Conservation (phyloP, 2,113 vertebrate species). For the Ornithorhynchus anatinus region DNA sequence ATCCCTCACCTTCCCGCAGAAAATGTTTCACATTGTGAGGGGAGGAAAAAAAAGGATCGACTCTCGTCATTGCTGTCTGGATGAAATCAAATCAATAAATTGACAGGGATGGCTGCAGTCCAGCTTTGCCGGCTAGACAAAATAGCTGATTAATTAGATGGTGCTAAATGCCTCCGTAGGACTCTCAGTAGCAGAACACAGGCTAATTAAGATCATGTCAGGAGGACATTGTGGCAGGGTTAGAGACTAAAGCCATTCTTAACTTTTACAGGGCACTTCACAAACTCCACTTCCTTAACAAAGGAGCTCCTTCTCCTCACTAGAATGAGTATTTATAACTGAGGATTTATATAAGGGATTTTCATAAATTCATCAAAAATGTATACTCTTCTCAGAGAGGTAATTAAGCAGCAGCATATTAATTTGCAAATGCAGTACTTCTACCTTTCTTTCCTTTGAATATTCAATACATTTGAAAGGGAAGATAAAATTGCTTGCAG, state of each 20-base stretch:
- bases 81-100: constrained; percentile 51
- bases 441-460: constrained; percentile 46
- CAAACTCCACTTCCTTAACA: constrained; percentile 37
- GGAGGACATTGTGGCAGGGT: constrained; percentile 53
- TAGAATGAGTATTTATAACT: constrained; percentile 1
- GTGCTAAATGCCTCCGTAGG: constrained; percentile 70
- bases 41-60: not conserved
- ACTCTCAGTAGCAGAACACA: constrained; percentile 63
- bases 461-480: constrained; percentile 42
- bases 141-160: constrained; percentile 74
- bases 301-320: too few species aligned
- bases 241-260: constrained; percentile 46
- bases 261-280: constrained; percentile 52
- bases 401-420: constrained; percentile 26
- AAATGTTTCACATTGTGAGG: not conserved
- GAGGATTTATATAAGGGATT: too few species aligned
- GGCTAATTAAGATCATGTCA: constrained; percentile 76
- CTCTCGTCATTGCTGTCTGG: constrained; percentile 42
- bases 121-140: constrained; percentile 57
- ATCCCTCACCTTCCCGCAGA: too few species aligned
- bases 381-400: constrained; percentile 22
- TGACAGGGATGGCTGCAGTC: constrained; percentile 56
- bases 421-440: constrained; percentile 27
- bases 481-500: constrained; percentile 32
- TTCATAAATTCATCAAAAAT: constrained; percentile 43